Base-by-base conservation (phyloP, 2,797 vertebrate species). In the Leuciscus waleckii region DNA sequence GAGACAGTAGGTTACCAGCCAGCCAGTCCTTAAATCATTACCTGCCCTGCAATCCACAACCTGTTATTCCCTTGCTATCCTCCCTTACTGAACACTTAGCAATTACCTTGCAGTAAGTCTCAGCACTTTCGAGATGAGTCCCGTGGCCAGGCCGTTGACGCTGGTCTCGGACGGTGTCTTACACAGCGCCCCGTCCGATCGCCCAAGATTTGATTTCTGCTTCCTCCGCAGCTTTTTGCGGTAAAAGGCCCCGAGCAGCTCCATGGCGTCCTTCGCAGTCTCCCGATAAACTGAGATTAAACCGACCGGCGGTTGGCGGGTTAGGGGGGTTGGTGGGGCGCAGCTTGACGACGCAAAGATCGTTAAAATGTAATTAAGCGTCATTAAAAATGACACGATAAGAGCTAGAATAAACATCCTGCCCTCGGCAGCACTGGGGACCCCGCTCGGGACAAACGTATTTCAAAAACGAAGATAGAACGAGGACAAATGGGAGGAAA, bases 61-160 rank as follows among this genome's bases (percentile, higher is more conserved):
- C 54, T 29, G 58, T 49, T 23, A 35, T 26, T 29, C 39, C 70
- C 21, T 39, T 4, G 16, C 32, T 54, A 51, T 29, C 37, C 6
- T 51, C 8, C 19, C 49, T 19, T 79, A 68, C 9, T 6, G 11
- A 75, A 14, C 17, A 23, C 63, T 49, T 51, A 73, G 41, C 10
- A 54, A 23, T 93, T 95, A 95, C 94, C 94, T 94, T 91, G 90
- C 68, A n/a, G 94, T 93, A 89, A 95, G 94, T 81, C 95, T 89
- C 79, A 95, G 93, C 87, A 96, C 93, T 84, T 89, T 93, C 81
- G 93, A 94, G 85, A 95, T 93, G 85, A 96, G 88, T 16, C 94
- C 91, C 0, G 92, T 93, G 0, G 95, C 93, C 83, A 95, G 83
- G 61, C 88, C 82, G 87, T 91, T 94, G 89, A 95, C 90, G 26